Evolutionary conservation across 2,797 vertebrate species (phyloP).

Genomic region (Bradypodion ventrale): DNA sequence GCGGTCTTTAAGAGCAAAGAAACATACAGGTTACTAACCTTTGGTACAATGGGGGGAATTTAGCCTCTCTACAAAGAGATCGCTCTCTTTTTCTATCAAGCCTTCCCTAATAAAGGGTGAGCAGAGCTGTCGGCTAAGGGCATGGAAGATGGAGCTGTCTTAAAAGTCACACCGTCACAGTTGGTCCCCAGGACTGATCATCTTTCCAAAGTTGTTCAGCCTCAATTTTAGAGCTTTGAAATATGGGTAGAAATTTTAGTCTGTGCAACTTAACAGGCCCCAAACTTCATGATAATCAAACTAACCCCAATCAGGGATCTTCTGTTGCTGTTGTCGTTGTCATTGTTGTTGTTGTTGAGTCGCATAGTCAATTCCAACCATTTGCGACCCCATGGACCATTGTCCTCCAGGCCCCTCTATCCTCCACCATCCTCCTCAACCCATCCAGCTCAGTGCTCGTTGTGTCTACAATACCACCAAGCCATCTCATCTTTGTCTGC

Average conservation of each 20-base stretch:
- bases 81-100: background rate
- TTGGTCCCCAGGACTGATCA: background rate
- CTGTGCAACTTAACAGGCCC: too few relatives aligned
- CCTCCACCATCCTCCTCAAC: too few relatives aligned
- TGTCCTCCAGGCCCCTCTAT: too few relatives aligned
- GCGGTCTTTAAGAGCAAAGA: constrained; percentile 45
- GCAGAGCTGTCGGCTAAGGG: background rate
- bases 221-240: background rate
- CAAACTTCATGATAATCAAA: too few relatives aligned
- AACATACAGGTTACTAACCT: constrained; percentile 17
- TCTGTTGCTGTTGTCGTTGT: too few relatives aligned
- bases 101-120: constrained; percentile 1
- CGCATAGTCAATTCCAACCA: too few relatives aligned
- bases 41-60: background rate
- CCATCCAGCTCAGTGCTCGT: too few relatives aligned
- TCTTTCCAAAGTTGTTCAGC: background rate
- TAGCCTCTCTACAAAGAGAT: background rate
- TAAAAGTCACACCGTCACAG: background rate
- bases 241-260: background rate
- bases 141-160: background rate
- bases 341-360: too few relatives aligned
- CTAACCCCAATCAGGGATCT: too few relatives aligned
- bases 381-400: too few relatives aligned
- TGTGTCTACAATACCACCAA: too few relatives aligned
- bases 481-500: too few relatives aligned